Conservation (phyloP, 2,113 vertebrate species). For the Nothoprocta pentlandii region DNA sequence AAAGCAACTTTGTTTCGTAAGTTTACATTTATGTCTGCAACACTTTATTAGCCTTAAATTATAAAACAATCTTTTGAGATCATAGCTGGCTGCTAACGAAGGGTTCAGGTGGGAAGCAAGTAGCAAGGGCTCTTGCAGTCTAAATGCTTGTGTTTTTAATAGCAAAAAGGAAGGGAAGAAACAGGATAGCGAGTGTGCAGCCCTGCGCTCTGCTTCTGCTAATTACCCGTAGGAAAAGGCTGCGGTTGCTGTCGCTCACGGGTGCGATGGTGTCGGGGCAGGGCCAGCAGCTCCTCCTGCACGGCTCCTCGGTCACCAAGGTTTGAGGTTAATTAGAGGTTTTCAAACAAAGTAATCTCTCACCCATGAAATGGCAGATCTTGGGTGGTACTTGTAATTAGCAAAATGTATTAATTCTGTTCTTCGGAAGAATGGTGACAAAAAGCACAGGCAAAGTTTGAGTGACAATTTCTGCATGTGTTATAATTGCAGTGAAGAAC, state of each 20-base stretch:
- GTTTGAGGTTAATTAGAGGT: not conserved
- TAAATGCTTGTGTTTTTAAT: not conserved
- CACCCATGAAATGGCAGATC: not conserved
- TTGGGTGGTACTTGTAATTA: not conserved
- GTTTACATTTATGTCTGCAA: not conserved
- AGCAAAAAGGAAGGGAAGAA: not conserved
- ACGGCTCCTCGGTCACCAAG: not conserved
- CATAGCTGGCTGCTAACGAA: not conserved
- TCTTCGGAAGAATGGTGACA: not conserved
- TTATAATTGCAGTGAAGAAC: not conserved
- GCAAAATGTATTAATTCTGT: not conserved
- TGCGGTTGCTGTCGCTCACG: not conserved
- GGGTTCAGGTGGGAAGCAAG: not conserved
- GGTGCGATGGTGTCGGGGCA: not conserved
- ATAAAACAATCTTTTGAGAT: not conserved
- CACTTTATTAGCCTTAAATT: not conserved
- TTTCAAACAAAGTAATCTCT: not conserved
- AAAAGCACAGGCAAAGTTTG: not conserved
- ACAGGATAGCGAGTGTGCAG: not conserved
- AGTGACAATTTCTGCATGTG: not conserved
- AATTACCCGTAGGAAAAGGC: not conserved
- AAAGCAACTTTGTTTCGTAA: not conserved
- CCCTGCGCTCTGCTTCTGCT: not conserved
- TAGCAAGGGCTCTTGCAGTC: not conserved
- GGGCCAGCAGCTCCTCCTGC: not conserved